Evolutionary conservation across 2,113 vertebrate species (phyloP).

Genomic region (Reinhardtius hippoglossoides): DNA sequence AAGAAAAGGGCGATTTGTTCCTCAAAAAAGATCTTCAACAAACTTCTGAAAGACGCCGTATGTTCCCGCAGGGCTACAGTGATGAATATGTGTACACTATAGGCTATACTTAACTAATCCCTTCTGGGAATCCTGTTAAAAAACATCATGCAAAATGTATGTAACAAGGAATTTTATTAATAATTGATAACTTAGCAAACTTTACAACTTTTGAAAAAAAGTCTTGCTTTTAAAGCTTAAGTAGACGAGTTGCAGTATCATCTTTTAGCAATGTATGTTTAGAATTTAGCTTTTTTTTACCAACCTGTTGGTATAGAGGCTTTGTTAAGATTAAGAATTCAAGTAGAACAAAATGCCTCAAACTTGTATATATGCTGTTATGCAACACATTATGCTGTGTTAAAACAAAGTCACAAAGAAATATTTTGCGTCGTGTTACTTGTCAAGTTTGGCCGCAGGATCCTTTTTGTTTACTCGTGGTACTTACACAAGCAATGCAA

Average conservation of each 20-base stretch:
- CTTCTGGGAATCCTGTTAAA: constrained; percentile 8
- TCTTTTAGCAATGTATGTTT: background rate
- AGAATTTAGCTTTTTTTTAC: background rate
- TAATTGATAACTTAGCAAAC: constrained; percentile 16
- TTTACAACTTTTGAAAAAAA: background rate
- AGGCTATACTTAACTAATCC: constrained; percentile 16
- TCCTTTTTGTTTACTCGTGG: no score
- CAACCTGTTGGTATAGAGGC: background rate
- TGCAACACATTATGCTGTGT: no score
- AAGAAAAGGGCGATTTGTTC: background rate
- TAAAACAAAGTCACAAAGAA: no score
- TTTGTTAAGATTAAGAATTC: background rate
- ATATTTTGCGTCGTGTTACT: no score
- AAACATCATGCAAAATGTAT: background rate
- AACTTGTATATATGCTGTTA: no score
- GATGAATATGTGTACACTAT: constrained; percentile 11
- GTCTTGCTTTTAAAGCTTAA: background rate
- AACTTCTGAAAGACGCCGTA: constrained; percentile 18
- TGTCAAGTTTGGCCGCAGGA: no score
- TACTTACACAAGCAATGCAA: no score
- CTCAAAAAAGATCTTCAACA: constrained; percentile 22
- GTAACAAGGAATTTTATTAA: background rate
- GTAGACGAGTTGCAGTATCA: background rate
- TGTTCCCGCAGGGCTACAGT: constrained; percentile 13
- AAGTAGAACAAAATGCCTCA: background rate